Evolutionary conservation across 1,140 invertebrate species (phyloP), one percentile per base, ranked within the genome.

Genomic region (Panagrolaimus sp.): DNA sequence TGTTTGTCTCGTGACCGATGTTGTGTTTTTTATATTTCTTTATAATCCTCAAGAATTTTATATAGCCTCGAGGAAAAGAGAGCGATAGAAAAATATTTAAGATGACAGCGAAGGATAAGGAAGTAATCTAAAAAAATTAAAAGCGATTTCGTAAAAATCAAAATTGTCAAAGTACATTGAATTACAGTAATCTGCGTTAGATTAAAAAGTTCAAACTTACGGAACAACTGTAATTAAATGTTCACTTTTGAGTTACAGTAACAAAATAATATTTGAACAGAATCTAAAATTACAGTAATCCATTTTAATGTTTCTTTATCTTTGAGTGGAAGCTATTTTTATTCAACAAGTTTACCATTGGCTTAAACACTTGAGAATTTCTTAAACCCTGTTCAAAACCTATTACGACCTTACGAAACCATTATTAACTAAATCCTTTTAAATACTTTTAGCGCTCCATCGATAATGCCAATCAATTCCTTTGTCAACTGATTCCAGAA

Each of bases 401-500:
- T 26, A 28, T 5, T 21, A 58, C 10, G 17, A 28, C 52, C 17
- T 12, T 15, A 2, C 2, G 12, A 58, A 28, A 4, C 5, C 52
- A 58, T 58, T 58, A 58, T 58, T 21, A 5, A 58, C 21, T 26
- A 21, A 21, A 21, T 58, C 52, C 21, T 21, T 58, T 1, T 73
- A 71, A 26, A 2, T 8, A 32, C 14, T 74, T 79, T 45, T 52
- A 82, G 76, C 28, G 63, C 43, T 80, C 80, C 2, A 63, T 81
- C 9, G 81, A 81, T 55, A 73, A 73, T 14, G 78, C 78, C 5
- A 81, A 81, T 63, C 24, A 28, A 12, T 83, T 81, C 43, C 73
- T 81, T 0, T 72, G 66, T 66, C 38, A 67, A 9, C 73, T 81
- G 28, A 46, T 81, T 17, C 76, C 79, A 6, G 43, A 67, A 17